phyloP scores from a whole-genome alignment of 2,113 vertebrate species.

The Semnornis frantzii region DNA sequence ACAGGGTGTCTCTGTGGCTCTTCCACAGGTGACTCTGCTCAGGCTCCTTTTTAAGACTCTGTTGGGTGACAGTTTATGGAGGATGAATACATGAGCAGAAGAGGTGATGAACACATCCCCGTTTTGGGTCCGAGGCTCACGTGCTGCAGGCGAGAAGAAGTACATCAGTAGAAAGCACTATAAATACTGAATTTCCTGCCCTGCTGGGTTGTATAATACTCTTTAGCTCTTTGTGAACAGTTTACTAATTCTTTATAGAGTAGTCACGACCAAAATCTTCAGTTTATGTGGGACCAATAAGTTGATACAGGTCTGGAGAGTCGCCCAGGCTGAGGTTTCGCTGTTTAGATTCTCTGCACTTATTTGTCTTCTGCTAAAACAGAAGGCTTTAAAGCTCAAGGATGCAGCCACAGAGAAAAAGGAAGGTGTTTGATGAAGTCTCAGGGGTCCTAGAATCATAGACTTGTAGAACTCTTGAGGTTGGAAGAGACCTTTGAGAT shows the following conservation, averaged over 20 bases:
- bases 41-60: neutral
- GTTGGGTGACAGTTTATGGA: neutral
- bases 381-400: neutral
- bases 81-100: neutral
- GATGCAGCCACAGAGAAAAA: neutral
- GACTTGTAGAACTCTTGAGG: no score
- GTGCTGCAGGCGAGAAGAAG: neutral
- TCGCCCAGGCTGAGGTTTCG: neutral
- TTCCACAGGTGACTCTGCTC: neutral
- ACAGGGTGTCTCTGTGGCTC: neutral
- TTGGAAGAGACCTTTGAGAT: no score
- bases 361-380: slow-evolving; percentile 1
- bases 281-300: neutral
- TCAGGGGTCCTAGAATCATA: neutral
- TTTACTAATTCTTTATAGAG: slow-evolving; percentile 3
- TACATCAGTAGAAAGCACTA: neutral
- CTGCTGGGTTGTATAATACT: neutral
- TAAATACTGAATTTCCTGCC: neutral
- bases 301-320: neutral
- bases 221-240: neutral
- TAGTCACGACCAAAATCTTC: neutral
- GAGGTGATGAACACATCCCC: neutral
- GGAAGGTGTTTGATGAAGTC: neutral
- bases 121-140: neutral
- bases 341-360: neutral